A percentile compares a stretch with the other conserved stretches of the same genome.
phyloP scores from a whole-genome alignment of 2,113 vertebrate genomes.

The Rhombomys opimus region DNA sequence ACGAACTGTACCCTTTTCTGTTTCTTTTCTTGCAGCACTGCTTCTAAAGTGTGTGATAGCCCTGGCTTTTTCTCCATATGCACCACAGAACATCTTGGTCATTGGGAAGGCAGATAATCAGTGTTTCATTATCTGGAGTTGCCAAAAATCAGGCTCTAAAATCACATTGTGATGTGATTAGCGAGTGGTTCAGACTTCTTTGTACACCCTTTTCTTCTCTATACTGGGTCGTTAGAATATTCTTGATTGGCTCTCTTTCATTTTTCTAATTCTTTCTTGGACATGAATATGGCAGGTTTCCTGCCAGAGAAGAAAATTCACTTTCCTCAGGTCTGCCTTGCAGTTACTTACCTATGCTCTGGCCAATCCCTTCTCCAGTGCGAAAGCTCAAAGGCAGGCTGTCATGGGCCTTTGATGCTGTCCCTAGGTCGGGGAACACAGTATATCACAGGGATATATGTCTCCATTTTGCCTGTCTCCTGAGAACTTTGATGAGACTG shows the following conservation, averaged over 20 bases:
- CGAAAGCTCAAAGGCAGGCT: background rate
- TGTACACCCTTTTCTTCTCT: background rate
- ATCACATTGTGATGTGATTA: background rate
- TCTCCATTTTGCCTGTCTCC: background rate
- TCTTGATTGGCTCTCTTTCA: background rate
- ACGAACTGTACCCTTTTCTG: background rate
- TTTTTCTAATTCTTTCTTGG: conserved; percentile 28
- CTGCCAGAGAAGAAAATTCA: background rate
- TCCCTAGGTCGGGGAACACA: background rate
- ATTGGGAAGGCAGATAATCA: background rate
- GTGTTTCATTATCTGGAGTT: conserved; percentile 27
- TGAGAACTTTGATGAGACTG: background rate
- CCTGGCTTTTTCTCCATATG: background rate
- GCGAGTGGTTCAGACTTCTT: conserved; percentile 14
- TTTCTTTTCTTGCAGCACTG: background rate
- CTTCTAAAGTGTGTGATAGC: background rate
- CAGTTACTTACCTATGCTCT: background rate
- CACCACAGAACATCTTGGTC: background rate
- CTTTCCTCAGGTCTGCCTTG: background rate
- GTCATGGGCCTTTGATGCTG: background rate
- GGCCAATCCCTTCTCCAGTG: background rate
- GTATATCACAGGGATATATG: background rate
- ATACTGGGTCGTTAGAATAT: background rate
- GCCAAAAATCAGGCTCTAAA: conserved; percentile 9
- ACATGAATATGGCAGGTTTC: background rate